Evolutionary conservation across 2,888 invertebrate genomes (phyloP), one percentile per base, ranked within the genome.

Genomic region (Capitulum mitella): DNA sequence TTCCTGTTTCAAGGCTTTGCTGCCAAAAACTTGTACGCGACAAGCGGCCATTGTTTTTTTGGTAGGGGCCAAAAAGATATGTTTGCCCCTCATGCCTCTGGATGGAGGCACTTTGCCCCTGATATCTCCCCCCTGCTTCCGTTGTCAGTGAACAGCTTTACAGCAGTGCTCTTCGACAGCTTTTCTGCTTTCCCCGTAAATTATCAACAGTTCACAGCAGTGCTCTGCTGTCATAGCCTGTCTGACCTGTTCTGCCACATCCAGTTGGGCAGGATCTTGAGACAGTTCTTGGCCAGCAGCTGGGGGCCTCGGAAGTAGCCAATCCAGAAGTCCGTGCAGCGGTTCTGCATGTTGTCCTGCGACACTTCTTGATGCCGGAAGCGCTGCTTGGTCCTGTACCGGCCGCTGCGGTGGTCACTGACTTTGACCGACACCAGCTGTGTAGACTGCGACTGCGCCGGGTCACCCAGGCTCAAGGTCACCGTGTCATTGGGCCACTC

Each of bases 201-300:
- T n/a, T n/a, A n/a, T n/a, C n/a, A n/a, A n/a, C n/a, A n/a, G n/a
- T n/a, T n/a, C n/a, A n/a, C n/a, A n/a, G n/a, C n/a, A n/a, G n/a
- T n/a, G n/a, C n/a, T n/a, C n/a, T n/a, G n/a, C n/a, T n/a, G n/a
- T n/a, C n/a, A n/a, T n/a, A n/a, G n/a, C n/a, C n/a, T n/a, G n/a
- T n/a, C 34, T 43, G 19, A 70, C 70, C 70, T 70, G 40, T 70
- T 70, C 40, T 40, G 70, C 70, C 70, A 70, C 70, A 70, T 70
- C 70, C 70, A 70, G 70, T 16, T 34, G 22, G 70, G 70, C 37
- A 70, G 70, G 37, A 70, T 26, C 40, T 70, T 70, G 70, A 70
- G 70, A 22, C 70, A 70, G 70, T 70, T 70, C n/a, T 70, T 70
- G 70, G 70, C 70, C 5, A 70, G 70, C 70, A 70, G 70, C 40